Evolutionary conservation across 2,888 invertebrate species (phyloP).

Genomic region (Tetropium fuscum): DNA sequence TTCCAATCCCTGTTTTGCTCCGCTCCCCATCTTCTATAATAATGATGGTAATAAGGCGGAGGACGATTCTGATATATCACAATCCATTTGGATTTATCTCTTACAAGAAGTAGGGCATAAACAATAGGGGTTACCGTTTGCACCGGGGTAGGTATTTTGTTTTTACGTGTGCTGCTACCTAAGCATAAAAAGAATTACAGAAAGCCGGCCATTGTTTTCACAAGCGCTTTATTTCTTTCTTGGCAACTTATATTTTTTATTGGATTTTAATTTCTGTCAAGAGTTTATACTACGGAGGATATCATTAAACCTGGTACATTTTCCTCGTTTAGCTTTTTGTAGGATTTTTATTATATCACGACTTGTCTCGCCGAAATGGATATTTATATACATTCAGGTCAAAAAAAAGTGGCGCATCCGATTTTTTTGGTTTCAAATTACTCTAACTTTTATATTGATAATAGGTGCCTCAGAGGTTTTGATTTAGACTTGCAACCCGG

Average conservation of each 20-base stretch:
- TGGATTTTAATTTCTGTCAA: no score
- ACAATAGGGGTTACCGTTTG: not conserved
- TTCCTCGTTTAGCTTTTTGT: no score
- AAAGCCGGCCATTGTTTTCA: not conserved
- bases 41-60: constrained; percentile 18
- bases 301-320: no score
- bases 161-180: not conserved
- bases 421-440: no score
- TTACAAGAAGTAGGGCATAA: not conserved
- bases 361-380: no score
- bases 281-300: no score
- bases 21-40: constrained; percentile 11
- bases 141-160: not conserved
- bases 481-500: no score
- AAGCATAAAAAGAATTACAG: not conserved
- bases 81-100: constrained; percentile 15
- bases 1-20: constrained; percentile 5
- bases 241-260: not conserved
- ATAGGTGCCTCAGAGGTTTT: no score
- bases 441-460: no score
- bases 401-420: no score
- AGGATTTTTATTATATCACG: no score
- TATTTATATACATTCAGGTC: no score
- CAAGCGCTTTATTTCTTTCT: not conserved
- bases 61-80: constrained; percentile 13